Evolutionary conservation across 2,888 invertebrate genomes (phyloP).

Genomic region (Ochropleura plecta): DNA sequence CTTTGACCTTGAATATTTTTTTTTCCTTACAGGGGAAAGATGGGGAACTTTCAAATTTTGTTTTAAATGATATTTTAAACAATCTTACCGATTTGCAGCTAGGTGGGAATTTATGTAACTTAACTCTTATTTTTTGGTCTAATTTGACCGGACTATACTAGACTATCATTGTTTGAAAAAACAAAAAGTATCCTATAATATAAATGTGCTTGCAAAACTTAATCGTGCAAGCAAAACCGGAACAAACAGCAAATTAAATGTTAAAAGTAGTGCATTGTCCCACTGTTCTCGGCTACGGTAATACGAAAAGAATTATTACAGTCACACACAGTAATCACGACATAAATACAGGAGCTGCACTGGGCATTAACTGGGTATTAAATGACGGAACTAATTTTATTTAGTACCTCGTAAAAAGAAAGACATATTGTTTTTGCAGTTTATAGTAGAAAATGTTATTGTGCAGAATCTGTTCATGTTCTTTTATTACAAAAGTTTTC

Average conservation of each 20-base stretch:
- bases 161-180: neutral
- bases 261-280: constrained; percentile 18
- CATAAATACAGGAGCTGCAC: constrained; percentile 35
- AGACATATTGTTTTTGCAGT: constrained; percentile 7
- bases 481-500: no score
- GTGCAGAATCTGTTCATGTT: neutral
- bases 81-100: no score
- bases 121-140: no score
- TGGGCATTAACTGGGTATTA: constrained; percentile 40
- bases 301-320: constrained; percentile 43
- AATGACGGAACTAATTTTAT: constrained; percentile 35
- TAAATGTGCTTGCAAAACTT: neutral
- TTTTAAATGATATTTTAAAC: no score
- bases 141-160: no score
- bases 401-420: constrained; percentile 33
- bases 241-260: constrained; percentile 45
- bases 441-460: neutral
- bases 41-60: no score
- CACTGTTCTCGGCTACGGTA: constrained; percentile 3
- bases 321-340: constrained; percentile 31
- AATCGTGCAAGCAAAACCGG: neutral
- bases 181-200: neutral
- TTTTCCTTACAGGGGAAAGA: no score
- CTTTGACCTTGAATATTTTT: no score
- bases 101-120: no score